Base-by-base conservation (phyloP, 2,888 invertebrate species). In the Phaonia tiefii region DNA sequence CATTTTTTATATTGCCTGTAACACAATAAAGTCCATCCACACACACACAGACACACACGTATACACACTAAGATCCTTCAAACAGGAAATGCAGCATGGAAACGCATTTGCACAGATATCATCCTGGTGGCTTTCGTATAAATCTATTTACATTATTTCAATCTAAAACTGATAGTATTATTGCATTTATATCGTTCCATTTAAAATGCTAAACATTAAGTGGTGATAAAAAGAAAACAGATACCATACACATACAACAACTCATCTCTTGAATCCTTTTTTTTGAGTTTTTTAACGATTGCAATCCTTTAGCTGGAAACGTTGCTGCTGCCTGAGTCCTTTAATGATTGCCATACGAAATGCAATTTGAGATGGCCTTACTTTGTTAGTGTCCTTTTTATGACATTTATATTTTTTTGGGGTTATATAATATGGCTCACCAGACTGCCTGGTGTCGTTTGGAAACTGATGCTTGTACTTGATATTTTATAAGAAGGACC, bases 361-460 rank as follows among this genome's bases (percentile, higher is more conserved):
- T 75, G 49, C 44, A 37, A 75, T 69, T 54, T 54, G 20, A n/a
- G 15, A 17, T 69, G 46, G 54, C 65, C 44, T 60, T 67, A 31
- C 31, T 31, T 31, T 31, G 31, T 31, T 31, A 5, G 31, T 31
- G 39, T 67, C 65, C 66, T 42, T 54, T 17, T 17, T 2, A 1
- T 49, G 46, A 17, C 17, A 15, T 15, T 5, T 49, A 11, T 10
- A 7, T 51, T 17, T 56, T 72, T 49, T 10, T 42, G 5, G 39
- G 49, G 13, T 49, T 8, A 31, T 31, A 31, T 31, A 31, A 31
- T 3, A 5, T 3, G 31, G 31, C 31, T 31, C 69, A 42, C 49
- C 65, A 80, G 80, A 76, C 80, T 51, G 76, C 80, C 76, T 73
- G 80, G 80, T 80, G 76, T 66, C 70, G 1, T 72, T 63, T n/a